phyloP scores from a whole-genome alignment of 2,888 invertebrate species.

The Hoplodrina blanda region DNA sequence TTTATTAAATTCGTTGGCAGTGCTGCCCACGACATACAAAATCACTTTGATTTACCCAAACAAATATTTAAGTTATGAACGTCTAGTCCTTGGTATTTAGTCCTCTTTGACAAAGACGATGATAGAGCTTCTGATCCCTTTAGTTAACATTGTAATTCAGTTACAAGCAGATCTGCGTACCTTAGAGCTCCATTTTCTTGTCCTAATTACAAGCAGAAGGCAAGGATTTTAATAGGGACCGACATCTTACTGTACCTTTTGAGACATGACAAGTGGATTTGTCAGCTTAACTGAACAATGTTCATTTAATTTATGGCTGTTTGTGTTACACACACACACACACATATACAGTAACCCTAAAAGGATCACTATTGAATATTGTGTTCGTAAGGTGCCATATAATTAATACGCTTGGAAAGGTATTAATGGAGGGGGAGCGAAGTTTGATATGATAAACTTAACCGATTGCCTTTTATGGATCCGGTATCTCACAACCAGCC shows the following conservation, averaged over 20 bases:
- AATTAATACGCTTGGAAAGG: neutral
- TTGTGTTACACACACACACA: constrained; percentile 29
- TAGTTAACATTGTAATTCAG: constrained; percentile 47
- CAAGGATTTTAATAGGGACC: constrained; percentile 58
- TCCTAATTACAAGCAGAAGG: constrained; percentile 51
- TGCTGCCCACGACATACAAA: neutral
- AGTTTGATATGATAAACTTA: constrained; percentile 1
- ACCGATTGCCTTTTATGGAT: neutral
- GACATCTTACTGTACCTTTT: constrained; percentile 48
- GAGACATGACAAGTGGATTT: constrained; percentile 57
- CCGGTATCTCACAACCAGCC: neutral
- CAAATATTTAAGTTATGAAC: constrained; percentile 6
- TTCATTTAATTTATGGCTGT: constrained; percentile 42
- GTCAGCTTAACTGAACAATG: constrained; percentile 47
- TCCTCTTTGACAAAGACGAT: constrained; percentile 13
- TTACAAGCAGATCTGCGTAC: constrained; percentile 37
- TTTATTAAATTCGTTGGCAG: neutral
- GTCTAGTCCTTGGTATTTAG: constrained; percentile 16
- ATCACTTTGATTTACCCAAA: constrained; percentile 4
- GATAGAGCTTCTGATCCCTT: constrained; percentile 38
- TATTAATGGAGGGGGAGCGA: neutral
- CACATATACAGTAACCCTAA: neutral
- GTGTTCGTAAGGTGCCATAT: neutral
- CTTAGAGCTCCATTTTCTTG: constrained; percentile 44
- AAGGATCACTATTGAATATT: neutral